These are phyloP conservation scores for Remorina albescens DNA, from an alignment of 2,797 vertebrate species.

Conservation along the genomic window DNA sequence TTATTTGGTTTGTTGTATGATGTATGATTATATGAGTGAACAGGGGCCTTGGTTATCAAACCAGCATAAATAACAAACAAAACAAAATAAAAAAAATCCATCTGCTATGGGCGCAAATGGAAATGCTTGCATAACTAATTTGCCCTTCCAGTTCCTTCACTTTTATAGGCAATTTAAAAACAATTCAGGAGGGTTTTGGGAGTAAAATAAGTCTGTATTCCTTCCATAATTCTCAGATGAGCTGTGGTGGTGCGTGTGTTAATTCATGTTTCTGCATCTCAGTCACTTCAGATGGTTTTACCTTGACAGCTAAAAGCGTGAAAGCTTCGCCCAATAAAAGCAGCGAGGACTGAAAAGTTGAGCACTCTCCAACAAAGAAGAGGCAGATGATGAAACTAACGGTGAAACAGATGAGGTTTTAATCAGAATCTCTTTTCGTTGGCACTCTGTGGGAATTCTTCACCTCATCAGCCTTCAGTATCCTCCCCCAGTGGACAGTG, in stretches of 20 bases:
- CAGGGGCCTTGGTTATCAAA: constrained; percentile 39
- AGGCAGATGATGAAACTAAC: constrained; percentile 53
- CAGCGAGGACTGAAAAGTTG: not conserved
- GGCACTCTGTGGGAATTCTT: constrained; percentile 49
- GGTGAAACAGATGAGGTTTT: constrained; percentile 59
- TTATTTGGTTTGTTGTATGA: no score
- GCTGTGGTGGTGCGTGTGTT: constrained; percentile 27
- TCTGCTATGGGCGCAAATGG: constrained; percentile 2
- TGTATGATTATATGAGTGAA: no score
- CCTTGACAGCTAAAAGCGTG: constrained; percentile 42
- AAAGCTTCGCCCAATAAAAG: constrained; percentile 8
- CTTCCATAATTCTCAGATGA: constrained; percentile 21
- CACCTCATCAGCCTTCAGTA: constrained; percentile 58
- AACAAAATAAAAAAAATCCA: no score
- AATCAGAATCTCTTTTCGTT: constrained; percentile 59
- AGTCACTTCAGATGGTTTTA: constrained; percentile 35
- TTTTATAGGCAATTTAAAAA: not conserved
- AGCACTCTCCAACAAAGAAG: not conserved
- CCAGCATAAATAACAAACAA: constrained; percentile 5
- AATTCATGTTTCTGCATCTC: constrained; percentile 34
- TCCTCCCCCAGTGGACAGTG: constrained; percentile 40
- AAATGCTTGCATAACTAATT: constrained; percentile 11
- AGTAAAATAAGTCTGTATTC: not conserved
- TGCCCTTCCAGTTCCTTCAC: not conserved
- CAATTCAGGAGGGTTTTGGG: not conserved